Base-by-base conservation (phyloP, 2,888 invertebrate genomes). In the Clivina fossor region DNA sequence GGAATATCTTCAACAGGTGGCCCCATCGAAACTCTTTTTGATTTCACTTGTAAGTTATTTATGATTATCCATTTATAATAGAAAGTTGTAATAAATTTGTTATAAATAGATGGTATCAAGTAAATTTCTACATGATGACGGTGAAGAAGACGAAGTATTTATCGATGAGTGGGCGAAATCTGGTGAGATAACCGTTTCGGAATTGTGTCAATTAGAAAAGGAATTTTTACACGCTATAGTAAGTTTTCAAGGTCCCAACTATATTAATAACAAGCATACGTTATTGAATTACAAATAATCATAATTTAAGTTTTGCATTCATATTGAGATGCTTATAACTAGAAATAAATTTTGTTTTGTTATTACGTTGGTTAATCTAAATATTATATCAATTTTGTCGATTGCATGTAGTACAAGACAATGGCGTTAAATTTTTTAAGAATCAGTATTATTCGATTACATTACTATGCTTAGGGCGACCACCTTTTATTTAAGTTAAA, bases 101-200 rank as follows among this genome's bases (percentile, higher is more conserved):
- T 40, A 56, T 13, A 47, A 71, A 7, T 71, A 95, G 95, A 90
- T 97, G 89, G 88, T 97, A 65, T 95, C 97, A 50, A 94, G 93
- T 67, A 98, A 98, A 78, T 96, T 93, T 74, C 77, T 94, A 64
- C 90, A 95, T 74, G 94, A 95, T 67, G 90, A 92, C 67, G 94
- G 93, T 32, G 91, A 92, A 69, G 88, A 90, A 60, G 94, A 94
- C 69, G 93, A 93, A 72, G 90, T 93, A 60, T 85, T 90, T 69
- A 86, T 93, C 69, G 85, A 88, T 54, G 93, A 95, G 75, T 98
- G 97, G 96, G 95, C 97, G 9, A 80, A 82, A 58, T 89, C 92
- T 33, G 90, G 88, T 9, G 85, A 87, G 57, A 78, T 93, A 62
- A 79, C 83, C 58, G 77, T 86, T 18, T 79, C 81, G 55, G 80